Evolutionary conservation across 37 sponge, comb jelly and placozoan genomes (phyloP), one percentile per base, ranked within the genome.

Genomic region (Beroe ovata): DNA sequence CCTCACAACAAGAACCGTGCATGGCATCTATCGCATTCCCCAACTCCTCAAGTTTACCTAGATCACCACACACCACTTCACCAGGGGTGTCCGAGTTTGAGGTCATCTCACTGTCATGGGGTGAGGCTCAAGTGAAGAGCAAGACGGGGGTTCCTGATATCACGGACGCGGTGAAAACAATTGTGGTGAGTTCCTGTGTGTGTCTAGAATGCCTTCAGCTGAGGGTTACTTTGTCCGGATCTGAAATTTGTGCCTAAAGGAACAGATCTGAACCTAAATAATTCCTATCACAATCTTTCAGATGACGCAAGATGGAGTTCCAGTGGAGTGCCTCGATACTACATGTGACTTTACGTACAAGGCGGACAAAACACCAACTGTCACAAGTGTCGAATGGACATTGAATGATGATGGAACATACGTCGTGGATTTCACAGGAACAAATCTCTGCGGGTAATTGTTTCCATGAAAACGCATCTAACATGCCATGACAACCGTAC

Each of bases 341-440:
- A 22, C 84, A 54, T 77, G 84, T 40, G 38, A n/a, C 3, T 77
- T 26, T 54, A 77, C 84, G 54, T 77, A 77, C 54, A 42, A 77
- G 20, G 26, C 21, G 1, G 29, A 21, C 42, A 42, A 40, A 26
- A 77, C 84, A 11, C 54, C 54, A n/a, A 42, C 54, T 22, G 47
- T 77, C 0, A 77, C 84, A 4, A 25, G 25, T 18, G 84, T 77
- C 20, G n/a, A 25, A 42, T 21, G 3, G 42, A 39, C 54, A 2
- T 23, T 54, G 1, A 54, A 38, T 40, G 18, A 34, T 19, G 84
- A 54, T 0, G 38, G 11, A 4, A 36, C 38, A 0, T 66, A 34
- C 69, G 41, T 54, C 47, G 28, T 77, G 8, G 33, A n/a, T 54
- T 41, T 77, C 28, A 42, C 42, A 41, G 84, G 84, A 30, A 40